Percentiles rank a stretch among this genome's conserved stretches.
Evolutionary conservation across 92 coral and sea anemone genomes (phyloP).

Genomic region (Scolanthus callimorphus): DNA sequence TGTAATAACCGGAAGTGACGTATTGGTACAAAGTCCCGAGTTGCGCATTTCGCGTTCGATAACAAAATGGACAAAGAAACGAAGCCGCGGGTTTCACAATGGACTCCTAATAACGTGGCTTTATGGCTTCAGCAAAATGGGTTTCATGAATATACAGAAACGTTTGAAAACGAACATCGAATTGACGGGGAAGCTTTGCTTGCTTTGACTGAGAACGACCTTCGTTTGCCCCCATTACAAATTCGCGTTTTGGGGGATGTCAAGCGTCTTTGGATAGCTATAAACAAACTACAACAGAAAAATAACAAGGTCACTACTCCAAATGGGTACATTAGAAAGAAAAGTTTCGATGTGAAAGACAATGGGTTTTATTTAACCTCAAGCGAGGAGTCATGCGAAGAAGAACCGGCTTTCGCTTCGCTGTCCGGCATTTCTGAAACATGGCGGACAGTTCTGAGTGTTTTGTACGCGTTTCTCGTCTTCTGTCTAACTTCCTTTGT

Average conservation of each 20-base stretch:
- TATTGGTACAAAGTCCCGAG: conserved; percentile 20
- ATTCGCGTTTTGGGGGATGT: conserved; percentile 80
- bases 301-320: conserved; percentile 12
- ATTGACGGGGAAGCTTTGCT: conserved; percentile 84
- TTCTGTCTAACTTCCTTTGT: conserved; percentile 85
- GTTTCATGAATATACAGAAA: conserved; percentile 51
- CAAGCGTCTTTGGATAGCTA: conserved; percentile 81
- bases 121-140: conserved; percentile 79
- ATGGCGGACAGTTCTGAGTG: conserved; percentile 73
- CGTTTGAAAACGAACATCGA: conserved; percentile 59
- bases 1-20: conserved; percentile 29
- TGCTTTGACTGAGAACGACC: conserved; percentile 73
- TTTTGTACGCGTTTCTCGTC: conserved; percentile 73
- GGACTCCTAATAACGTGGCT: conserved; percentile 72
- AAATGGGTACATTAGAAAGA: conserved; percentile 44
- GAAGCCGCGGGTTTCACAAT: conserved; percentile 38
- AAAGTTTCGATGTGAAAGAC: conserved; percentile 36
- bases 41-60: no score
- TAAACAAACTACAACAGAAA: conserved; percentile 48
- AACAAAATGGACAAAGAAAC: conserved; percentile 23
- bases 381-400: conserved; percentile 48
- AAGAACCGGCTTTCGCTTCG: conserved; percentile 24
- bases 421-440: conserved; percentile 78
- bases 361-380: neutral
- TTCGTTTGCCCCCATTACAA: conserved; percentile 82